A percentile compares a stretch with the other conserved stretches of the same genome.
Evolutionary conservation across 2,888 invertebrate species (phyloP).

Genomic region (Ornithoptera priamus): DNA sequence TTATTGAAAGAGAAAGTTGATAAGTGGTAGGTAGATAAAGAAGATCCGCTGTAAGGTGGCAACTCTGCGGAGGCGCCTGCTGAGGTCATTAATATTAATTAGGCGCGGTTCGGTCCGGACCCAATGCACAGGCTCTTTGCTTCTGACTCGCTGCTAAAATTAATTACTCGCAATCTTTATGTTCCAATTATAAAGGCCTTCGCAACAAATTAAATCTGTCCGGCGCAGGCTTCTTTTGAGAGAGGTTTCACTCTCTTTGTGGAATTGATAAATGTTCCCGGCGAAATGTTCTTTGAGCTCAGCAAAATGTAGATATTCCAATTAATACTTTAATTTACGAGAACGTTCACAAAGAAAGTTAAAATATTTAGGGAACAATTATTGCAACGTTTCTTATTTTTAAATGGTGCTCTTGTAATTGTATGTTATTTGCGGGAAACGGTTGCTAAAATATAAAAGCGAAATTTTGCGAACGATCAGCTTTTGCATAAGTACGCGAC

Average conservation of each 20-base stretch:
- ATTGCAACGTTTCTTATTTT: constrained; percentile 51
- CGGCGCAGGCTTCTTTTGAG: constrained; percentile 78
- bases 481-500: constrained; percentile 76
- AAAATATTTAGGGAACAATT: constrained; percentile 56
- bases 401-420: constrained; percentile 61
- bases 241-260: constrained; percentile 79
- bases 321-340: constrained; percentile 61
- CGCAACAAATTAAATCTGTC: constrained; percentile 81
- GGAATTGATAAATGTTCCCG: constrained; percentile 78
- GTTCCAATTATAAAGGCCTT: constrained; percentile 81
- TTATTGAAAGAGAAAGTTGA: constrained; percentile 30
- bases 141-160: constrained; percentile 80
- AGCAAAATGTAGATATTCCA: constrained; percentile 50
- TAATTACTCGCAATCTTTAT: constrained; percentile 81
- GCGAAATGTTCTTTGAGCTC: constrained; percentile 73
- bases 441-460: constrained; percentile 59
- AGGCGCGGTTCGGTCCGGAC: constrained; percentile 67
- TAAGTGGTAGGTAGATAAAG: constrained; percentile 63
- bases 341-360: constrained; percentile 46
- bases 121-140: constrained; percentile 76
- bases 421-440: constrained; percentile 63
- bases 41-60: constrained; percentile 46
- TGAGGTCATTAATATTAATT: constrained; percentile 78
- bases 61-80: constrained; percentile 55
- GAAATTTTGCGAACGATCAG: constrained; percentile 65